Base-by-base conservation (phyloP, 1,140 invertebrate species). In the Orchestia grillus region DNA sequence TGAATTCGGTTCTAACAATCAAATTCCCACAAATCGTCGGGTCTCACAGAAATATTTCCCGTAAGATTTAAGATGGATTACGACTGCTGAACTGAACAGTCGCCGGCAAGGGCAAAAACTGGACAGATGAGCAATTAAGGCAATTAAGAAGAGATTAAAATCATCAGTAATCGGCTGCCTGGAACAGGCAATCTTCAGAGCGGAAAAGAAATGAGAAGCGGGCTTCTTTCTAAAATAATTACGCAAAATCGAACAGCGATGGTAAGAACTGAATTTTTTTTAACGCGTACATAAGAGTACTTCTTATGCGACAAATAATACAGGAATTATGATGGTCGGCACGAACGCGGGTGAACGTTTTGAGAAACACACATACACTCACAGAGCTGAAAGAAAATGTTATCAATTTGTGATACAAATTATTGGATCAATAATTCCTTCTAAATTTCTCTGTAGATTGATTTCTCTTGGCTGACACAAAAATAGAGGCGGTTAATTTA, bases 131-230 rank as follows among this genome's bases (percentile, higher is more conserved):
- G 62, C 62, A 77, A 77, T 77, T 77, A 77, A 77, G 62, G 62
- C 62, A 77, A 77, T 77, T 77, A 77, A 77, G 62, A 77, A 77
- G 62, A 77, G 62, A 77, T 77, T 77, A 77, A 77, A 77, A 77
- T 77, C 15, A 77, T 77, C 62, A 77, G 62, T 77, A 77, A 77
- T 77, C 62, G 62, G 15, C 62, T 77, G 62, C 11, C 62, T 77
- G 62, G 62, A 77, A 77, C 62, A 77, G 28, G 11, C 62, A 77
- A 77, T 77, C 62, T 77, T 15, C 62, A 36, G 62, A 36, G 11
- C 62, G 28, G 62, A 77, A 36, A 77, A 77, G 15, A 8, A 28
- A 28, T 28, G 62, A 77, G 28, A 15, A 77, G 62, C 62, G 28
- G 36, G 62, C 62, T 8, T 77, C 1, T 36, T n/a, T n/a, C 62